phyloP scores from a whole-genome alignment of 2,888 invertebrate species.

The Malachius bipustulatus region DNA sequence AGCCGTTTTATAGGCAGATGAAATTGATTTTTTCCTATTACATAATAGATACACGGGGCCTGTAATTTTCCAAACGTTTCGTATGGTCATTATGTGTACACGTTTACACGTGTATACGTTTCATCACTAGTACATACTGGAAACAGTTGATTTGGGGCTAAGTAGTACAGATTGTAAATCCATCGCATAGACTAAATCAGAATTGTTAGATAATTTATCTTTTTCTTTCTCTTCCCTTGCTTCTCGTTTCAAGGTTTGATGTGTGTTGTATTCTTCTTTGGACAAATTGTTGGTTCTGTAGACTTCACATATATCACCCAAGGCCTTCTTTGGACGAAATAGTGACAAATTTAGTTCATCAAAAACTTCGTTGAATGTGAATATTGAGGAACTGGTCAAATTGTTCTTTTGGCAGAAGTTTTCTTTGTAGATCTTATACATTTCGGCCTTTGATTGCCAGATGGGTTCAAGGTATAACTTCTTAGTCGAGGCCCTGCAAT shows the following conservation, averaged over 20 bases:
- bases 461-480: neutral
- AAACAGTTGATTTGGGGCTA: constrained; percentile 2
- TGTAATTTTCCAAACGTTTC: too few relatives aligned
- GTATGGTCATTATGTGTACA: too few relatives aligned
- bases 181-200: constrained; percentile 3
- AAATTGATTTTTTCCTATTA: too few relatives aligned
- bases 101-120: too few relatives aligned
- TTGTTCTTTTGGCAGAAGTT: constrained; percentile 3
- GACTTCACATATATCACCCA: constrained; percentile 2
- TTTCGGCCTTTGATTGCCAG: constrained; percentile 1
- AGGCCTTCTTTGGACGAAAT: neutral
- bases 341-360: neutral
- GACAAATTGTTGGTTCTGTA: constrained; percentile 3
- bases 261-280: constrained; percentile 1
- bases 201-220: constrained; percentile 2
- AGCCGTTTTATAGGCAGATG: too few relatives aligned
- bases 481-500: constrained; percentile 2
- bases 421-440: neutral
- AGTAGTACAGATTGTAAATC: constrained; percentile 3
- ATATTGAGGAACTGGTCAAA: constrained; percentile 2
- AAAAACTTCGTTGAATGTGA: constrained; percentile 3
- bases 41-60: too few relatives aligned
- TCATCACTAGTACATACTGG: neutral
- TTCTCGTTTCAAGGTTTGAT: constrained; percentile 1
- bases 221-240: constrained; percentile 3